These are phyloP conservation scores for Pycnomerus fuliginosus DNA, from an alignment of 2,888 invertebrate species.

Conservation along the genomic window DNA sequence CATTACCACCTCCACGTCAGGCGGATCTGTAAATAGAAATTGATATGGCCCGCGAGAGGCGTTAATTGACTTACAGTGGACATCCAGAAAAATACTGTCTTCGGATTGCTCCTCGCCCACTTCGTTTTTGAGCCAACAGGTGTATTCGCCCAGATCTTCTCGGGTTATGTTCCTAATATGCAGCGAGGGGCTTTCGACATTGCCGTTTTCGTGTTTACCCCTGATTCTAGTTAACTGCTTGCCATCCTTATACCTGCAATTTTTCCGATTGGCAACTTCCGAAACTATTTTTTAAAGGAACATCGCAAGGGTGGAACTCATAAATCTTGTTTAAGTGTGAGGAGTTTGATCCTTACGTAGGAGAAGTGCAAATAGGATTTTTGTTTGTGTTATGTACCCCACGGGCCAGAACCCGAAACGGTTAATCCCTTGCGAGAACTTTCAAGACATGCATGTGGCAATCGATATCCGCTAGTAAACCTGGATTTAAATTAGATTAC, in stretches of 20 bases:
- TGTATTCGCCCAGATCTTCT: slow-evolving; percentile 81
- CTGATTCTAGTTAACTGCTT: slow-evolving; percentile 59
- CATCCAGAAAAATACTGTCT: slow-evolving; percentile 73
- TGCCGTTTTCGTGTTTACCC: slow-evolving; percentile 75
- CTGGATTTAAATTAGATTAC: too few species aligned
- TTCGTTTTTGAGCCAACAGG: slow-evolving; percentile 76
- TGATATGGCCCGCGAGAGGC: neutral
- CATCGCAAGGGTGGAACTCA: too few species aligned
- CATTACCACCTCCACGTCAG: slow-evolving; percentile 75
- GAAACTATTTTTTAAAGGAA: too few species aligned
- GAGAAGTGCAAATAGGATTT: too few species aligned
- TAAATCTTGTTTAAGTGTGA: too few species aligned
- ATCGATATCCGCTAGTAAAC: too few species aligned
- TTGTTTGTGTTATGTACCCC: too few species aligned
- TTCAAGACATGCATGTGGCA: too few species aligned
- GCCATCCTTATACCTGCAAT: slow-evolving; percentile 69
- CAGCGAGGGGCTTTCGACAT: slow-evolving; percentile 71
- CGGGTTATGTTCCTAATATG: slow-evolving; percentile 74
- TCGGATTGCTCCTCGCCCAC: slow-evolving; percentile 75
- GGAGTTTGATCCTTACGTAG: too few species aligned
- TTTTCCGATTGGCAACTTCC: slow-evolving; percentile 1
- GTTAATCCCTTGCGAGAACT: too few species aligned
- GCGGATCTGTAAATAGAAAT: slow-evolving; percentile 62
- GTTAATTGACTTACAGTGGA: slow-evolving; percentile 71
- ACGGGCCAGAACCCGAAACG: too few species aligned